These are phyloP conservation scores for Phocides pigmalion DNA, from an alignment of 1,140 invertebrate species.

Conservation along the genomic window DNA sequence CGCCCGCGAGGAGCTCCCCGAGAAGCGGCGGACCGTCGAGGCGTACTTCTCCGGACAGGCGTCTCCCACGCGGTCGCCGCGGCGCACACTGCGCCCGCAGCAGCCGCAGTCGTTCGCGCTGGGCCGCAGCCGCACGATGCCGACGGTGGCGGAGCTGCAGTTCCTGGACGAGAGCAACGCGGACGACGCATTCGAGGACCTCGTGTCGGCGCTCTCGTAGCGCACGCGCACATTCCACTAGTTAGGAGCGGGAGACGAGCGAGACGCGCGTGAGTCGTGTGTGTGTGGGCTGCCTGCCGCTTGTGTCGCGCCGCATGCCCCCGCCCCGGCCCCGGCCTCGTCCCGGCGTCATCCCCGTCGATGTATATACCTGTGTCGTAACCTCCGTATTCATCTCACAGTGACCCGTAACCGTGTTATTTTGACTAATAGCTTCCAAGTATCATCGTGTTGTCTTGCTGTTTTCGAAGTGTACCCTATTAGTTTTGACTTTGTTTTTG, in stretches of 20 bases:
- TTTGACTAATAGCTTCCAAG: constrained; percentile 80
- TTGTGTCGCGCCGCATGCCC: constrained; percentile 68
- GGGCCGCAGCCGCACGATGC: constrained; percentile 90
- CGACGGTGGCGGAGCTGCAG: constrained; percentile 85
- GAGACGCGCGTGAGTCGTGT: constrained; percentile 80
- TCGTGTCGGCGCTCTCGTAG: constrained; percentile 86
- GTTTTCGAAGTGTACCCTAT: constrained; percentile 64
- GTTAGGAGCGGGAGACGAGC: constrained; percentile 65
- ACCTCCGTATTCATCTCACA: constrained; percentile 57
- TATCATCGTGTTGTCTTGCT: constrained; percentile 69
- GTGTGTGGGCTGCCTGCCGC: constrained; percentile 76
- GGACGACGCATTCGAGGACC: constrained; percentile 90
- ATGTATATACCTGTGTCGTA: constrained; percentile 48
- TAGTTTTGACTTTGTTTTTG: constrained; percentile 36
- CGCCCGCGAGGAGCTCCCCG: constrained; percentile 87
- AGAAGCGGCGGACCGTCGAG: constrained; percentile 91
- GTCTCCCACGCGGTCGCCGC: constrained; percentile 52
- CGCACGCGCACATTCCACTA: constrained; percentile 77
- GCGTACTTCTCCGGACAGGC: constrained; percentile 88
- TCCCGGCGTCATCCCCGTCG: constrained; percentile 40
- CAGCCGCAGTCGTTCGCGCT: constrained; percentile 79
- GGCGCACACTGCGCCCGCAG: constrained; percentile 71
- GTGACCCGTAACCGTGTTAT: constrained; percentile 74
- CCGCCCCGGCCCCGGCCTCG: constrained; percentile 37
- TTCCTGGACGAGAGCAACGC: constrained; percentile 88